Conservation (phyloP, 2,113 vertebrate species). For the Neopipo cinnamomea region DNA sequence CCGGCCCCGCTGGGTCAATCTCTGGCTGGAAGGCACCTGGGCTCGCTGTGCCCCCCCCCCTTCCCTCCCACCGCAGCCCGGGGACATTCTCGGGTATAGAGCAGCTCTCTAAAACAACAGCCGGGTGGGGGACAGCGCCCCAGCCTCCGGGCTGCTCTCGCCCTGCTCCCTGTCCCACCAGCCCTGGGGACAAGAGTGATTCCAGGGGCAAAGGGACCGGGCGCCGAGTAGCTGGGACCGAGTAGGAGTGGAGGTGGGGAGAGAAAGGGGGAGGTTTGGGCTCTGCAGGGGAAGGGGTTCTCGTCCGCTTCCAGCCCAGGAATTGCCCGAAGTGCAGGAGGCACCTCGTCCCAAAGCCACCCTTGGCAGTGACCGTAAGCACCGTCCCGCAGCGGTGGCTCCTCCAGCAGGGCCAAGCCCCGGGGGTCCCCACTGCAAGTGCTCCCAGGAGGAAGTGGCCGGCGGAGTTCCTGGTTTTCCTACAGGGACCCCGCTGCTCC, state of each 20-base stretch:
- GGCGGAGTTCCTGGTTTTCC: background rate
- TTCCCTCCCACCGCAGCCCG: background rate
- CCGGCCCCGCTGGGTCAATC: conserved; percentile 70
- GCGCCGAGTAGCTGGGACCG: background rate
- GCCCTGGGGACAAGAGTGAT: background rate
- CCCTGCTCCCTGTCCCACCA: background rate
- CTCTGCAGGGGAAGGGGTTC: background rate
- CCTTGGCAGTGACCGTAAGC: background rate
- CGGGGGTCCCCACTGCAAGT: background rate
- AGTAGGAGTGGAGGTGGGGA: background rate
- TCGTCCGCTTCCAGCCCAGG: background rate
- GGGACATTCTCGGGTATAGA: too few relatives aligned
- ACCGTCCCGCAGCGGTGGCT: background rate
- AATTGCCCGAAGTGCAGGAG: background rate
- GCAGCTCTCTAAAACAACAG: background rate
- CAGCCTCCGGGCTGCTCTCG: background rate
- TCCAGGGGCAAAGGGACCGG: background rate
- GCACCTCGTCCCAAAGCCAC: background rate
- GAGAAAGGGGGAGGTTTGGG: too few relatives aligned
- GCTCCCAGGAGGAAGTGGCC: background rate
- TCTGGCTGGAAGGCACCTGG: conserved; percentile 57
- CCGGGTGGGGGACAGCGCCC: rapidly evolving
- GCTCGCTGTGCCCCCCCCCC: background rate
- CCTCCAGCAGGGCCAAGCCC: too few relatives aligned
- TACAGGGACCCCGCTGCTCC: background rate